Base-by-base conservation (phyloP, 2,888 invertebrate species). In the Yponomeuta evonymella region DNA sequence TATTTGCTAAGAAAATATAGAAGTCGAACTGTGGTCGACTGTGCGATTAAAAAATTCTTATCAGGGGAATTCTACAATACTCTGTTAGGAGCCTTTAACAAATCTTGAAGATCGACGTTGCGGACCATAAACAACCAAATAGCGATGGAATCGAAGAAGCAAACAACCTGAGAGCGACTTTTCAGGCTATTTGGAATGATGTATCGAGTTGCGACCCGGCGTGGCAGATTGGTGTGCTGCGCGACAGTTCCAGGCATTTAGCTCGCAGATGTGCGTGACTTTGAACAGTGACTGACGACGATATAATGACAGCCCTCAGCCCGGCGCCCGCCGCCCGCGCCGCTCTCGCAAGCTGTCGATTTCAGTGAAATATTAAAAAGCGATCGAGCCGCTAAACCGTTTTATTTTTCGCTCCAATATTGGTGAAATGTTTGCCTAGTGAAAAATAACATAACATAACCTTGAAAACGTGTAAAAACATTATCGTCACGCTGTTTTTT, bases 231-330 rank as follows among this genome's bases (percentile, higher is more conserved):
- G 43, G 67, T 43, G 15, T 36, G 23, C 69, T 10, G 51, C 23
- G 12, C 69, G 58, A 69, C 69, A 68, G 23, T 29, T 48, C n/a
- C 48, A 48, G 9, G 30, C 23, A 29, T 69, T 58, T 23, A 62
- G 67, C 23, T 23, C 30, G 68, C 69, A 62, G 69, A 69, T 69
- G 51, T 69, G 69, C 62, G 69, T 69, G 69, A 69, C 69, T 33
- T 15, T 51, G 30, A 51, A 69, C 69, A 69, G 30, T 9, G 33
- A 15, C 58, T 69, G 69, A 69, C 69, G 51, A 62, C 30, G 23
- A 51, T 30, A 69, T 69, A 69, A 69, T 30, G 69, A 69, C 58
- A 29, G 29, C 30, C 12, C 29, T 12, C n/a, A 12, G 30, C 67
- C 30, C 33, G 23, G 33, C 33, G 30, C 67, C 30, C 33, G 23